Percentiles rank a stretch among this genome's conserved stretches.
phyloP scores from a whole-genome alignment of 2,797 vertebrate species.

The Benthosema pterotum region DNA sequence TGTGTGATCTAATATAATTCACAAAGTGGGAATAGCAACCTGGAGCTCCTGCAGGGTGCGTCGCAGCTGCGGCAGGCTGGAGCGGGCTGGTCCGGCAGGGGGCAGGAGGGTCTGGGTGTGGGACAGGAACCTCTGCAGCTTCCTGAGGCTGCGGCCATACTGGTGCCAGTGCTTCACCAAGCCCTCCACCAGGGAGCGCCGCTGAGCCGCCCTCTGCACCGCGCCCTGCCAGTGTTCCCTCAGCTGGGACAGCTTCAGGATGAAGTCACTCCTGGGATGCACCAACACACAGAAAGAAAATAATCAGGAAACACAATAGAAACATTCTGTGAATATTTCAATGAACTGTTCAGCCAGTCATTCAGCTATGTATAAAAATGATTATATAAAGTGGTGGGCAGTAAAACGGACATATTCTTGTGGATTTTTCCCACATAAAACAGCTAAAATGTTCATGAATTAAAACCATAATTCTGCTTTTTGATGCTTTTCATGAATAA shows the following conservation, averaged over 20 bases:
- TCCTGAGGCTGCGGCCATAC: constrained; percentile 78
- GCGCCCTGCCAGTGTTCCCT: constrained; percentile 87
- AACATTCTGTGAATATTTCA: no score
- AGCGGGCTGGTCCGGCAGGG: constrained; percentile 67
- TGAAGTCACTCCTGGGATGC: constrained; percentile 82
- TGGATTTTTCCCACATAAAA: no score
- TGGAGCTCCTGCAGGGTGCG: constrained; percentile 80
- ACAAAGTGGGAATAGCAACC: constrained; percentile 75
- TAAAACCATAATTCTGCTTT: no score
- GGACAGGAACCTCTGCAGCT: constrained; percentile 79
- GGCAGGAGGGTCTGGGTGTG: constrained; percentile 68
- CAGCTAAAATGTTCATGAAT: no score
- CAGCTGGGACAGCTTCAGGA: constrained; percentile 85
- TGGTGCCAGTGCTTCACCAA: constrained; percentile 84
- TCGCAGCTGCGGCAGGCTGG: constrained; percentile 77
- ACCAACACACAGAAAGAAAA: neutral
- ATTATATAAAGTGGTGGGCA: no score
- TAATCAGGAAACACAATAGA: no score
- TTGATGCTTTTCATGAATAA: no score
- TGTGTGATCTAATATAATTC: no score
- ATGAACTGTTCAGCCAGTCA: no score
- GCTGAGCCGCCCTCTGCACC: constrained; percentile 75
- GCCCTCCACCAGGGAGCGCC: constrained; percentile 77
- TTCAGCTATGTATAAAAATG: no score
- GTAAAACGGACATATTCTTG: no score